Conservation (phyloP, 2,888 invertebrate species). For the Macropis europaea region DNA sequence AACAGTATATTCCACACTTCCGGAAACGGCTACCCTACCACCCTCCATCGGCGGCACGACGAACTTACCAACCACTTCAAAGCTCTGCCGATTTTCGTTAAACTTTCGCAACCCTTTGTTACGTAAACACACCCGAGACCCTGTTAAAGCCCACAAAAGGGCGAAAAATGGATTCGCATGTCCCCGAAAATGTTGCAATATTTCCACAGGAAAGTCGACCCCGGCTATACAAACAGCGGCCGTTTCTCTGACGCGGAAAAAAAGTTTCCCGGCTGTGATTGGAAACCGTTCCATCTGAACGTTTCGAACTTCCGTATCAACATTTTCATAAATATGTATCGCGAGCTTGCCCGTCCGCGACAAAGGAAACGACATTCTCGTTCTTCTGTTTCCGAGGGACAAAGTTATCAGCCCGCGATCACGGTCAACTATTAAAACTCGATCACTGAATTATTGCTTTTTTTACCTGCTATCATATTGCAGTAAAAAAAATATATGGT, state of each 20-base stretch:
- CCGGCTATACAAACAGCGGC: constrained; percentile 8
- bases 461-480: too few relatives aligned
- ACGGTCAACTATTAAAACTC: neutral
- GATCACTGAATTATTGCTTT: constrained; percentile 12
- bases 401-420: neutral
- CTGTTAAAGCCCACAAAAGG: constrained; percentile 11
- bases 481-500: too few relatives aligned
- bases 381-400: neutral
- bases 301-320: constrained; percentile 34
- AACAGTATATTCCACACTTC: neutral
- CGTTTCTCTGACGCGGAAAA: neutral
- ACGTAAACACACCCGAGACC: neutral
- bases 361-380: constrained; percentile 4
- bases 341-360: neutral
- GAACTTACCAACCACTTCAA: constrained; percentile 6
- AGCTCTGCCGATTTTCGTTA: constrained; percentile 27
- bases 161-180: constrained; percentile 7
- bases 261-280: constrained; percentile 20
- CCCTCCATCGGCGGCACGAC: constrained; percentile 17
- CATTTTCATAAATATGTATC: constrained; percentile 43
- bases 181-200: constrained; percentile 19
- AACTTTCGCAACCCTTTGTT: constrained; percentile 14
- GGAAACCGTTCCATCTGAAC: constrained; percentile 27
- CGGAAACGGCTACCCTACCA: constrained; percentile 21
- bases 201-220: neutral